Evolutionary conservation across 2,113 vertebrate genomes (phyloP).

Genomic region (Pseudorhombus dupliciocellatus): DNA sequence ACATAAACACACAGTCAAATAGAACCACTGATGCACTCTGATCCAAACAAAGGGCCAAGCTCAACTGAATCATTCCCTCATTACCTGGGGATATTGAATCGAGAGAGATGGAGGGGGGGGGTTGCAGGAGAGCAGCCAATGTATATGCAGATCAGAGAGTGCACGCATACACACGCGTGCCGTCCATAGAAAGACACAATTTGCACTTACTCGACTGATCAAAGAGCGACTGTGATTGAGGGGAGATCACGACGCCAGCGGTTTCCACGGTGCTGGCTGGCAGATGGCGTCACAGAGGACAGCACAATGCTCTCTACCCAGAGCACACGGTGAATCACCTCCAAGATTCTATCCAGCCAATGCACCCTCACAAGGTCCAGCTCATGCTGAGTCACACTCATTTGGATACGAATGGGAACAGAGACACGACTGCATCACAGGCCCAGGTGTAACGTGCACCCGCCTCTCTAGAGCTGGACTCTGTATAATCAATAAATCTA

Average conservation of each 20-base stretch:
- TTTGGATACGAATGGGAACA: conserved; percentile 43
- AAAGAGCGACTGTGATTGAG: conserved; percentile 40
- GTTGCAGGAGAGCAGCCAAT: conserved; percentile 11
- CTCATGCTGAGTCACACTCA: conserved; percentile 48
- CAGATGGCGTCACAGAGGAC: conserved; percentile 47
- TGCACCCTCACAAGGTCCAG: conserved; percentile 24
- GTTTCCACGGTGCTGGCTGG: conserved; percentile 27
- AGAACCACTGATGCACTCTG: conserved; percentile 40
- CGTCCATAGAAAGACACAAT: not conserved
- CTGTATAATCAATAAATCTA: no score
- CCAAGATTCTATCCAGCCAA: conserved; percentile 27
- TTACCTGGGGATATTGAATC: conserved; percentile 43
- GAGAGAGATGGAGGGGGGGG: conserved; percentile 32
- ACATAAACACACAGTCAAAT: conserved; percentile 29
- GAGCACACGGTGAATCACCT: conserved; percentile 48
- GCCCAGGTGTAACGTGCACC: not conserved
- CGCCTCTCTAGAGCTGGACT: no score
- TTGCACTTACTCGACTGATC: not conserved
- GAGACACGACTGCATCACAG: not conserved
- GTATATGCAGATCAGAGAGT: conserved; percentile 11
- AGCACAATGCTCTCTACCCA: conserved; percentile 23
- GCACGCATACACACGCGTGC: not conserved
- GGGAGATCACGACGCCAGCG: not conserved
- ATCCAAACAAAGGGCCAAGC: conserved; percentile 45
- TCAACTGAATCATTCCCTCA: conserved; percentile 50